Conservation (phyloP, 2,113 vertebrate genomes). For the Bubo scandiacus region DNA sequence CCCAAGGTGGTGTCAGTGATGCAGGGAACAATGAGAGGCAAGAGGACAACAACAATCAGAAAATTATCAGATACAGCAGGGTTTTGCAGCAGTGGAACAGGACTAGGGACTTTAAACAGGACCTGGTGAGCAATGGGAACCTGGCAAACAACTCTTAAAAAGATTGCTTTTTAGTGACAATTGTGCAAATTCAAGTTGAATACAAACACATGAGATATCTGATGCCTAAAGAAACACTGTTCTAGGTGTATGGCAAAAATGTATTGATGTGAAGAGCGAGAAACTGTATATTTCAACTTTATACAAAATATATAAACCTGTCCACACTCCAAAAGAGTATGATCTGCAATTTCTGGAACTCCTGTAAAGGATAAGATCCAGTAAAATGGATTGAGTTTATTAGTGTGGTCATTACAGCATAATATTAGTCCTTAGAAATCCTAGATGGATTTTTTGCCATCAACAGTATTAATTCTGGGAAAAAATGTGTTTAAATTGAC, state of each 20-base stretch:
- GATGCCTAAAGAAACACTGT: background rate
- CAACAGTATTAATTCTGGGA: background rate
- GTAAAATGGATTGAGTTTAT: background rate
- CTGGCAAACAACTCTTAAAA: background rate
- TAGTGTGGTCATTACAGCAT: background rate
- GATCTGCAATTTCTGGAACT: background rate
- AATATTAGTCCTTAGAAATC: background rate
- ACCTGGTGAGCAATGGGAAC: background rate
- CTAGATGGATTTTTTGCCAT: background rate
- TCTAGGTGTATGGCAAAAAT: background rate
- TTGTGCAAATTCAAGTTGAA: background rate
- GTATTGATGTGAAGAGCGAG: background rate
- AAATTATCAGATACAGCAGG: rapidly evolving
- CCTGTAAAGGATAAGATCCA: background rate
- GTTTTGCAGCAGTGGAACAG: background rate
- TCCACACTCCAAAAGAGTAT: background rate
- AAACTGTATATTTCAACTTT: background rate
- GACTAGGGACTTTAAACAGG: background rate
- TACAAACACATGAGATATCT: background rate
- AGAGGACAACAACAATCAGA: background rate
- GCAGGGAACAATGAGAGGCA: background rate
- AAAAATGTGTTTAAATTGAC: conserved; percentile 19
- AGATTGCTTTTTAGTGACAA: background rate
- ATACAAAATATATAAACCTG: background rate
- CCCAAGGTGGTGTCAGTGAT: too few species aligned